Base-by-base conservation (phyloP, 2,113 vertebrate species). In the Tursiops truncatus region DNA sequence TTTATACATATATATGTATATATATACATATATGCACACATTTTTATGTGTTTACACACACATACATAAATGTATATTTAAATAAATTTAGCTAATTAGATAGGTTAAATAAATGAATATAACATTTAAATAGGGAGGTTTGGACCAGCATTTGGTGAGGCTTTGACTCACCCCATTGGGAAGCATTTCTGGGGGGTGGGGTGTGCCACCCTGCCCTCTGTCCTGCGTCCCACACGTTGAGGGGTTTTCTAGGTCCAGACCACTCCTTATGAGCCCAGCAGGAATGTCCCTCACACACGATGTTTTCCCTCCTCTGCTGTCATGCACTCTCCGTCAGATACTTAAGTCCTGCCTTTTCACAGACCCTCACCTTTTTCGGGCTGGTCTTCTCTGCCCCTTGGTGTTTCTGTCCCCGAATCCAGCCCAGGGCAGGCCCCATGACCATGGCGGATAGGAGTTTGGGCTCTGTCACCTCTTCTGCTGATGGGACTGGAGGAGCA, bases 211-310 rank as follows among this genome's bases (percentile, higher is more conserved):
- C 12, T n/a, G 14, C 17, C 33, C 36, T 79, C 25, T 15, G 12
- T 65, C 36, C 18, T 15, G 15, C 1, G 0, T 44, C 3, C 1
- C 31, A 21, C 11, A 6, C 28, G 1, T 33, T 0, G 21, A 79
- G 23, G 9, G 6, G 8, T 11, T 28, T 14, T 17, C 73, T 1
- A 25, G 20, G 3, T 56, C 36, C 25, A 21, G 2, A 65, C 15
- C 2, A 7, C 26, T 67, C 11, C 17, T 7, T 25, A 10, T 7
- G 12, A 41, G 62, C n/a, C 20, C 6, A 2, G 13, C 2, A 3
- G 26, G 17, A 31, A 23, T 0, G 3, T 20, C 56, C 9, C 0
- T 28, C 0, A 1, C 6, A 3, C 41, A 7, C 9, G 33, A 31
- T 0, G 12, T 3, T 53, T 38, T 10, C 8, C 6, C 44, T 44